Base-by-base conservation (phyloP, 2,113 vertebrate species). In the Apodemus speciosus region DNA sequence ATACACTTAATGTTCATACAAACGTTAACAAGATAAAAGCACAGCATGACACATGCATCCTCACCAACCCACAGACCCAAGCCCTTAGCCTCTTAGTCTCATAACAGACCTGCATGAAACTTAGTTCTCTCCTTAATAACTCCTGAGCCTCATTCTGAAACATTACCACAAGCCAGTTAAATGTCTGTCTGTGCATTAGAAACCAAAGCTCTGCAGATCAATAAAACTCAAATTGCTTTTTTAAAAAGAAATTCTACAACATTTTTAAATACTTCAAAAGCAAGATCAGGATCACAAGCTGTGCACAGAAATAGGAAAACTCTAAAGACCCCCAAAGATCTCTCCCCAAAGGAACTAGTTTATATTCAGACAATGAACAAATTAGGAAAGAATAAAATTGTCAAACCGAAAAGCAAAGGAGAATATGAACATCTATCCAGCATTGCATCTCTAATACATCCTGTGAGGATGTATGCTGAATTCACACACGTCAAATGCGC, bases 221-320 rank as follows among this genome's bases (percentile, higher is more conserved):
- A 93, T 96, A 97, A 92, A 96, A 87, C 92, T 97, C 87, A 91
- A 96, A 97, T 91, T 97, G 90, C 91, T 96, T 97, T 97, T 97
- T 89, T 94, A 95, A 97, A 98, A 97, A 95, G 85, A 91, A 91
- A 97, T 85, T 85, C 53, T 96, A 88, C 96, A 86, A 93, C 56
- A 53, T 93, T 80, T 92, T 93, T 89, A 97, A 96, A 90, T 89
- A 94, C 73, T 83, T 94, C 81, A 81, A 93, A 95, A 90, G 60
- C 14, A 91, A 95, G 60, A 86, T 46, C 66, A 73, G 64, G 79
- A 92, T 90, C 92, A 88, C 16, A 95, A 89, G 89, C 58, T 69
- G 64, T 94, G 85, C 88, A 88, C 60, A 92, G 91, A 83, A 56
- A 88, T 25, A 81, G 35, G 51, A 89, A 84, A 89, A 94, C 1